These are phyloP conservation scores for Metacarcinus magister DNA, from an alignment of 2,888 invertebrate species.

Conservation along the genomic window DNA sequence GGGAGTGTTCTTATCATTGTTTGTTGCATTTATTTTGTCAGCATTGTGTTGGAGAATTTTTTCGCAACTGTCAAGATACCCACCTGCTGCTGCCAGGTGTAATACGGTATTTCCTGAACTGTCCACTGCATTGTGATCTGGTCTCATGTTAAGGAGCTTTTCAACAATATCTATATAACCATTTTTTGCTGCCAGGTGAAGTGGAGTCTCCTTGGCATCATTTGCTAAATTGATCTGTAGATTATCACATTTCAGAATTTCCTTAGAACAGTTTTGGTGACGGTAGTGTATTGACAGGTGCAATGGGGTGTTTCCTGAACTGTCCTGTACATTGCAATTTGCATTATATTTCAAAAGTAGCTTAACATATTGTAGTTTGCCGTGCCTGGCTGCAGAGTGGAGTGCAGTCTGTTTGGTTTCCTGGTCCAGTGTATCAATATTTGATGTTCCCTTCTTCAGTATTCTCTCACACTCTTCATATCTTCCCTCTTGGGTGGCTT, in stretches of 20 bases:
- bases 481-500: not conserved
- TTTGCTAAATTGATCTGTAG: constrained; percentile 66
- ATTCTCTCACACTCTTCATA: not conserved
- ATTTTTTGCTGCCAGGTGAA: not conserved
- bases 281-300: constrained; percentile 68
- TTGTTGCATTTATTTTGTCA: not conserved
- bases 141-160: not conserved
- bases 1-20: not conserved
- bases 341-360: constrained; percentile 67
- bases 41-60: not conserved
- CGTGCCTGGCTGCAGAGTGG: constrained; percentile 67
- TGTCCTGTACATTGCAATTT: constrained; percentile 67
- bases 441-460: not conserved
- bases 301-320: constrained; percentile 67
- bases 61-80: not conserved
- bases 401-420: constrained; percentile 61
- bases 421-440: constrained; percentile 60
- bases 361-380: constrained; percentile 51
- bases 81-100: not conserved
- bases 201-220: not conserved
- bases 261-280: constrained; percentile 59
- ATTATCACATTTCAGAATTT: constrained; percentile 57
- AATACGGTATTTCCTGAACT: not conserved
- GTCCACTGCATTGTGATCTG: not conserved
- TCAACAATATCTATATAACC: not conserved